A percentile compares a stretch with the other conserved stretches of the same genome.
Conservation (phyloP, 92 coral and sea anemone species). For the Isaurus tuberculatus region DNA sequence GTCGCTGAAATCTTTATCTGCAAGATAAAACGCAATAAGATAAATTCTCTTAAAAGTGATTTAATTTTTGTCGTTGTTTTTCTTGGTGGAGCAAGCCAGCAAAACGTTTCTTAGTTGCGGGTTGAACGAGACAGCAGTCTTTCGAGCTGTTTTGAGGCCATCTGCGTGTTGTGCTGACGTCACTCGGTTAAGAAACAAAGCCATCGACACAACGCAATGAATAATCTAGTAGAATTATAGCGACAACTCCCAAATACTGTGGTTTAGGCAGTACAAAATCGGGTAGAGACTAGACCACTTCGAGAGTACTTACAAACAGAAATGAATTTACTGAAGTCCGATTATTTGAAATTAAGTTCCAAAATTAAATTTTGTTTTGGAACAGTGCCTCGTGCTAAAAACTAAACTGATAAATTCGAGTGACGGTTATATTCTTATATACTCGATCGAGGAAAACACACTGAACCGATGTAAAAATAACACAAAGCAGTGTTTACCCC, state of each 20-base stretch:
- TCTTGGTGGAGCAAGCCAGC: neutral
- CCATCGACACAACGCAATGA: conserved; percentile 45
- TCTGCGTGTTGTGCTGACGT: conserved; percentile 50
- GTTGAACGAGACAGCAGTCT: conserved; percentile 34
- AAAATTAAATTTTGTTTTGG: neutral
- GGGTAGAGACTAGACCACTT: neutral
- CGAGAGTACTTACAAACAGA: neutral
- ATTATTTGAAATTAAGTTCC: neutral
- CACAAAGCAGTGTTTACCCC: conserved; percentile 14
- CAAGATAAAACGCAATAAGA: neutral
- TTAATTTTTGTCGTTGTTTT: neutral
- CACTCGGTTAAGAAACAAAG: conserved; percentile 32
- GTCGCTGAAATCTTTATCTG: conserved; percentile 13
- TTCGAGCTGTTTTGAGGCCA: conserved; percentile 38
- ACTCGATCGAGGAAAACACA: neutral
- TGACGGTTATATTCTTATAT: too few relatives aligned
- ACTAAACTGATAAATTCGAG: neutral
- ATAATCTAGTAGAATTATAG: conserved; percentile 28
- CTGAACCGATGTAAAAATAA: neutral
- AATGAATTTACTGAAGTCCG: neutral
- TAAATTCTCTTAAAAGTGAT: neutral
- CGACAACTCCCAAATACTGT: conserved; percentile 19
- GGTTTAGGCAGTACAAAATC: conserved; percentile 6
- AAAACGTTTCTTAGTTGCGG: conserved; percentile 20
- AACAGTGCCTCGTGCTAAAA: neutral